Base-by-base conservation (phyloP, 2,113 vertebrate species). In the Illadopsis cleaveri region DNA sequence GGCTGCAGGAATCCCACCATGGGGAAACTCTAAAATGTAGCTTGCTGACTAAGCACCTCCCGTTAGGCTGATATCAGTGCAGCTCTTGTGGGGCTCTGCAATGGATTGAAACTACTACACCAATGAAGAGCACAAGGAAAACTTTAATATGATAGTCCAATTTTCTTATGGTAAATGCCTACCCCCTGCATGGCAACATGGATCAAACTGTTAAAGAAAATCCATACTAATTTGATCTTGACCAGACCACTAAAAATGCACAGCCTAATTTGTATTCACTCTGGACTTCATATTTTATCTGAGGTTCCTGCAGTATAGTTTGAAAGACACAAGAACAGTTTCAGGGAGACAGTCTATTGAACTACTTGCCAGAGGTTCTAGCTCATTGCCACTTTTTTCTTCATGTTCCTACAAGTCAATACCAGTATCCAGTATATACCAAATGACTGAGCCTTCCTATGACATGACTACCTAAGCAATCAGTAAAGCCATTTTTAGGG, bases 101-200 rank as follows among this genome's bases (percentile, higher is more conserved):
- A 44, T 28, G 40, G 58, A 38, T 51, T 94, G 35, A 56, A 79
- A 33, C 21, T 68, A 19, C 35, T n/a, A 10, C 15, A n/a, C 12
- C n/a, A 27, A 22, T 5, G 15, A 58, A 84, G 27, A 90, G 25
- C 47, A 51, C 15, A 47, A 27, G 54, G 54, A 69, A 79, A 69
- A 18, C 1, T 17, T 51, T 65, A 75, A 40, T 31, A 22, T 14
- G 27, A 30, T 47, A n/a, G 10, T 22, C 31, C 6, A 16, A 13
- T 22, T 86, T 66, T 93, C 25, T 37, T 58, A 24, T 14, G 8
- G 30, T 81, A 62, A 83, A 88, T 37, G 12, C 19, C 18, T 3
- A 1, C 7, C 3, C 2, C 3, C 6, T 35, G 23, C 18, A 35
- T 53, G 28, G 27, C 33, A 80, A 42, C 0, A 1, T 9, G 40